These are phyloP conservation scores for Stenoptilia bipunctidactyla DNA, from an alignment of 2,888 invertebrate genomes.

Conservation along the genomic window DNA sequence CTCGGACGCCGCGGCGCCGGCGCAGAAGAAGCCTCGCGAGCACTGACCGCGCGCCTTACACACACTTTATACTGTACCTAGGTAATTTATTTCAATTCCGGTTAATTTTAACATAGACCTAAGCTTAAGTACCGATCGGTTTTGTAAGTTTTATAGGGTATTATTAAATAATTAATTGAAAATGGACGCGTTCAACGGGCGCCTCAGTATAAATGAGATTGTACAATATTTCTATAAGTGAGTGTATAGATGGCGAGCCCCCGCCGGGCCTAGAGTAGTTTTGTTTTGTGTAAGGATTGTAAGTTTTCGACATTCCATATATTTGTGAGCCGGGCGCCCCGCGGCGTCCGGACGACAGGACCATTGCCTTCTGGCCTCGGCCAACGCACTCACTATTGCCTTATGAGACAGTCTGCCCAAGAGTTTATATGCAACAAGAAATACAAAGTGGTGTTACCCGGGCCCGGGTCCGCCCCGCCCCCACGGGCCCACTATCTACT, in stretches of 20 bases:
- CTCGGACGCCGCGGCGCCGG: conserved; percentile 55
- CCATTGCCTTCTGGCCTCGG: conserved; percentile 25
- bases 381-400: conserved; percentile 59
- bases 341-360: conserved; percentile 32
- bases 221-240: conserved; percentile 51
- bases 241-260: conserved; percentile 44
- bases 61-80: conserved; percentile 62
- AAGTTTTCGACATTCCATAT: conserved; percentile 67
- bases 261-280: conserved; percentile 47
- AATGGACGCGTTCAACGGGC: conserved; percentile 25
- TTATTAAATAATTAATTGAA: conserved; percentile 37
- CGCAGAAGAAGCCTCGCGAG: conserved; percentile 59
- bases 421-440: conserved; percentile 70
- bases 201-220: conserved; percentile 40
- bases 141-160: conserved; percentile 73
- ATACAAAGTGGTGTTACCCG: conserved; percentile 72
- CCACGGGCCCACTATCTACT: conserved; percentile 71
- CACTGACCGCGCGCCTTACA: conserved; percentile 60
- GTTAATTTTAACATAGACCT: conserved; percentile 69
- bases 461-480: conserved; percentile 62
- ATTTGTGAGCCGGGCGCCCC: conserved; percentile 45
- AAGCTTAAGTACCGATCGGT: conserved; percentile 68
- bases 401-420: conserved; percentile 71
- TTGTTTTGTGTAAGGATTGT: conserved; percentile 49
- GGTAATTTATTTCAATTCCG: conserved; percentile 74